phyloP scores from a whole-genome alignment of 2,888 invertebrate species.

The Pollenia labialis region DNA sequence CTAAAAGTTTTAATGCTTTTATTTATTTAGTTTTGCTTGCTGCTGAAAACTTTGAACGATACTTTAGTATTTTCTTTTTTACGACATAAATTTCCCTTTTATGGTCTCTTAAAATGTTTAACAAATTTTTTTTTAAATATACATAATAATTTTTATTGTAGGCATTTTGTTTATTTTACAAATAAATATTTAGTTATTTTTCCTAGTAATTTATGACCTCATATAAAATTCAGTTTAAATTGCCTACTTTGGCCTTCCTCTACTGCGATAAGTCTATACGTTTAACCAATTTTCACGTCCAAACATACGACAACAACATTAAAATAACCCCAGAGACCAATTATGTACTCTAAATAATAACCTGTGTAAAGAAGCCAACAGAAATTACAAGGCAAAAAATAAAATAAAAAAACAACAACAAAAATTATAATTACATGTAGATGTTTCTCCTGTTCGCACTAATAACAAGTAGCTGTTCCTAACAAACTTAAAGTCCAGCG shows the following conservation, averaged over 20 bases:
- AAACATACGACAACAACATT: conserved; percentile 5
- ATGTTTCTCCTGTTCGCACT: not conserved
- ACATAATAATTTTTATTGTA: not conserved
- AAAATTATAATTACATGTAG: conserved; percentile 3
- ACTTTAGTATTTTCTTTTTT: not conserved
- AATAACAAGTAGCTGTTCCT: not conserved
- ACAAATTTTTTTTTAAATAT: conserved; percentile 23
- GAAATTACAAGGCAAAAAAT: not conserved
- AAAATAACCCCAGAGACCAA: conserved; percentile 50
- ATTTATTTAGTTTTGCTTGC: not conserved
- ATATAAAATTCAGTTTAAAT: conserved; percentile 57
- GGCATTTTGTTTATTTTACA: conserved; percentile 38
- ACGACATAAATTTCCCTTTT: conserved; percentile 23
- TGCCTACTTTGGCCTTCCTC: conserved; percentile 15
- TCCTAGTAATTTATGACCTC: conserved; percentile 49
- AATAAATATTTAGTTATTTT: conserved; percentile 44
- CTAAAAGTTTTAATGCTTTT: not conserved
- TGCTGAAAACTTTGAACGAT: not conserved
- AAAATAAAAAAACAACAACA: not conserved
- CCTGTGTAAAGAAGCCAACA: not conserved
- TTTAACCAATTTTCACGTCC: not conserved
- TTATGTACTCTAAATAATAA: conserved; percentile 50
- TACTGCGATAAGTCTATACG: not conserved
- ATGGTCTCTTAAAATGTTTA: conserved; percentile 45
- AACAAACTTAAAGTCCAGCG: conserved; percentile 35